phyloP scores from a whole-genome alignment of 2,888 invertebrate species.

The Nasonovia ribisnigri region DNA sequence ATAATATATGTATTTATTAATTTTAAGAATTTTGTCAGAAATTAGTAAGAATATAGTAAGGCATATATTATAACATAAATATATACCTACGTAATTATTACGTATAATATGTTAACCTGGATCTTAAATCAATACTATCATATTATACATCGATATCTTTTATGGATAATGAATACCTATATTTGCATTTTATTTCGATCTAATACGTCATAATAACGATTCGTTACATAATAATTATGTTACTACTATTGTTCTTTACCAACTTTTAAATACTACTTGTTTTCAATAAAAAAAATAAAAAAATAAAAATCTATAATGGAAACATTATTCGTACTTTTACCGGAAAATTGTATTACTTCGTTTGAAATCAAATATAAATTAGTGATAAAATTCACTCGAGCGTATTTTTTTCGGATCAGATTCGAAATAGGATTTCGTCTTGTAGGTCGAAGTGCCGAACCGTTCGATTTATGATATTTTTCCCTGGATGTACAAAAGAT shows the following conservation, averaged over 20 bases:
- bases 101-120: neutral
- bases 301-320: neutral
- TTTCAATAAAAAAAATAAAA: neutral
- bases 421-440: conserved; percentile 22
- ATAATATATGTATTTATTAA: neutral
- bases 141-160: neutral
- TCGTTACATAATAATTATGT: neutral
- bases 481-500: conserved; percentile 11
- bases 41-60: neutral
- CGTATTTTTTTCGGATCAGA: neutral
- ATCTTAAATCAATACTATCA: neutral
- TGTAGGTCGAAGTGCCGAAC: conserved; percentile 2
- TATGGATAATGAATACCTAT: neutral
- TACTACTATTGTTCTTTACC: neutral
- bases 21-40: neutral
- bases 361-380: conserved; percentile 30
- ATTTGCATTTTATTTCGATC: neutral
- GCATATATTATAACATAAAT: neutral
- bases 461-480: conserved; percentile 7
- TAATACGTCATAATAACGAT: neutral
- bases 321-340: conserved; percentile 9
- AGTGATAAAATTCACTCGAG: neutral
- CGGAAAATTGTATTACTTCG: neutral
- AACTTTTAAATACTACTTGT: neutral
- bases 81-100: neutral